Evolutionary conservation across 1,140 invertebrate species (phyloP), one percentile per base, ranked within the genome.

Genomic region (Chrysomallon squamiferum): DNA sequence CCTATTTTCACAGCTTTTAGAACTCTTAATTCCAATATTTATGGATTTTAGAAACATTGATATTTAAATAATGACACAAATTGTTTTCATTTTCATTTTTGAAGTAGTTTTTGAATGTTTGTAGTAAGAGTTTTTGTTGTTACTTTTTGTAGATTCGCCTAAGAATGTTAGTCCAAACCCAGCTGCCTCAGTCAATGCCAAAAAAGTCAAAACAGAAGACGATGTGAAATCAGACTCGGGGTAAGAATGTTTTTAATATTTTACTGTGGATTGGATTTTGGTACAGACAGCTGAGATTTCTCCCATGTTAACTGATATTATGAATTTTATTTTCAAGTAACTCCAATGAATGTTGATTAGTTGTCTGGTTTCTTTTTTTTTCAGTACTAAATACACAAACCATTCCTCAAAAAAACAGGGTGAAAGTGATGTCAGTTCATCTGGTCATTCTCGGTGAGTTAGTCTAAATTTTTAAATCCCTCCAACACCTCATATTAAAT

Each of bases 121-220:
- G n/a, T n/a, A n/a, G n/a, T n/a, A n/a, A n/a, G n/a, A n/a, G n/a
- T n/a, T n/a, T n/a, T n/a, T n/a, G n/a, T n/a, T n/a, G n/a, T n/a
- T 54, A 59, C 56, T 63, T 47, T 43, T 69, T 71, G 9, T 65
- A 80, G 78, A 66, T 65, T 78, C 77, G 7, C 76, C 76, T 33
- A 80, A 79, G 64, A 76, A 73, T 74, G 70, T 74, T 30, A 81
- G 79, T 57, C 78, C 78, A 27, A 73, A 69, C 50, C 69, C 73
- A 25, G 59, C 62, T 1, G 52, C 74, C 33, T 30, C 75, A 11
- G 57, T 59, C 9, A 65, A 59, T 15, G 59, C 68, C 41, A 74
- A 73, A 47, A 73, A 69, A 20, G 68, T 69, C 22, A 77, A 75
- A 50, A 64, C 64, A 49, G 64, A 71, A 54, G 72, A 75, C 13